Base-by-base conservation (phyloP, 1,140 invertebrate species). In the Pogonognathellus flavescens region DNA sequence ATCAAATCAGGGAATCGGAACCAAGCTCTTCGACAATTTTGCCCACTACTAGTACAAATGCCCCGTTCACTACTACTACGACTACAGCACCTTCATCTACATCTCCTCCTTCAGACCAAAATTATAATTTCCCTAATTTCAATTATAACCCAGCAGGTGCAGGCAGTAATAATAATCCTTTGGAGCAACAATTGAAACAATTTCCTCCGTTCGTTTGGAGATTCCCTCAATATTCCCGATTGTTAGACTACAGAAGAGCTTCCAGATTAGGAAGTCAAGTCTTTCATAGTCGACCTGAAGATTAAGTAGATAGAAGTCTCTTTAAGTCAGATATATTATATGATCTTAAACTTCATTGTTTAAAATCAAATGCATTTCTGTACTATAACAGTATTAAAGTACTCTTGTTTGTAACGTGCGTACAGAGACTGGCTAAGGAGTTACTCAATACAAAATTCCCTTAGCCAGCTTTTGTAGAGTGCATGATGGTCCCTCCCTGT, bases 41-140 rank as follows among this genome's bases (percentile, higher is more conserved):
- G 22, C 70, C 70, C 0, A 57, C 11, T 57, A 49, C 31, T 8
- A 16, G 1, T 4, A 6, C 70, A 76, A 50, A 7, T 41, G 41
- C 31, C n/a, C n/a, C 20, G 1, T 62, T 10, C 20, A 1, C 70
- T 16, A 49, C 41, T 49, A 76, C 11, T 41, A 18, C 41, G 16
- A 72, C 16, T 9, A 16, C 31, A 5, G 53, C 1, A 57, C 53
- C 53, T 57, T 13, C 11, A 13, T n/a, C 53, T n/a, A 57, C 11
- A 57, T 14, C 11, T n/a, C 10, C 53, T 57, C 13, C 41, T 49
- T 3, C 18, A 50, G 25, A 76, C 31, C 41, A 76, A 49, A 76
- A 76, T 49, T 76, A 49, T 31, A 49, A 31, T 76, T 76, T 76
- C 41, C 70, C 70, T 2, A 76, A 76, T 76, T 76, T 76, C 10